These are phyloP conservation scores for Knipowitschia caucasica DNA, from an alignment of 2,797 vertebrate species.

Conservation along the genomic window DNA sequence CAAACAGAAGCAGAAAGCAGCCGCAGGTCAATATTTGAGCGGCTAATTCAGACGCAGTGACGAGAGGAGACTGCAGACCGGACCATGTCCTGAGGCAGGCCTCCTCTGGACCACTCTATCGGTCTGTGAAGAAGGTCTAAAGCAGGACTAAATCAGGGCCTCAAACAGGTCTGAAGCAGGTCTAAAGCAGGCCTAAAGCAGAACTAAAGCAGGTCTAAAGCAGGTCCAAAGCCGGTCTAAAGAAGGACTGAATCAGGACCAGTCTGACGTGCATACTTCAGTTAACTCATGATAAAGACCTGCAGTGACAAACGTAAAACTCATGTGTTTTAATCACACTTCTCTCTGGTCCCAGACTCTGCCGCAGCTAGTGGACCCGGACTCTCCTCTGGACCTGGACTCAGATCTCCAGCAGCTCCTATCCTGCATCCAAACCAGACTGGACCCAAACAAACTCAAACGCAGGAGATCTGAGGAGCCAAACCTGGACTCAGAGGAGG, in stretches of 20 bases:
- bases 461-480: too few relatives aligned
- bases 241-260: not conserved
- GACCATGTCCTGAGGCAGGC: not conserved
- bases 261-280: not conserved
- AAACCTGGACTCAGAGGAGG: constrained; percentile 11
- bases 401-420: too few relatives aligned
- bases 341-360: too few relatives aligned
- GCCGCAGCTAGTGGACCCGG: too few relatives aligned
- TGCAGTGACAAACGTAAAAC: too few relatives aligned
- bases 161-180: not conserved
- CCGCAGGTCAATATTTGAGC: constrained; percentile 79
- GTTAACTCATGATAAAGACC: not conserved
- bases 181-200: not conserved
- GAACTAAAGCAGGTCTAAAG: not conserved
- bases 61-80: not conserved
- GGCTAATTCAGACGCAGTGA: constrained; percentile 79
- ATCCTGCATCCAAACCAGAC: constrained; percentile 75
- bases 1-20: constrained; percentile 75
- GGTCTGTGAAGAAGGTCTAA: not conserved
- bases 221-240: not conserved
- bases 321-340: too few relatives aligned
- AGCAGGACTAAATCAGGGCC: not conserved
- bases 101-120: too few relatives aligned
- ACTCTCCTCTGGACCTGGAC: constrained; percentile 51
- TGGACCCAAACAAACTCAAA: constrained; percentile 29